These are phyloP conservation scores for Eulemur coronatus DNA, from an alignment of 2,797 vertebrate species.

Conservation along the genomic window DNA sequence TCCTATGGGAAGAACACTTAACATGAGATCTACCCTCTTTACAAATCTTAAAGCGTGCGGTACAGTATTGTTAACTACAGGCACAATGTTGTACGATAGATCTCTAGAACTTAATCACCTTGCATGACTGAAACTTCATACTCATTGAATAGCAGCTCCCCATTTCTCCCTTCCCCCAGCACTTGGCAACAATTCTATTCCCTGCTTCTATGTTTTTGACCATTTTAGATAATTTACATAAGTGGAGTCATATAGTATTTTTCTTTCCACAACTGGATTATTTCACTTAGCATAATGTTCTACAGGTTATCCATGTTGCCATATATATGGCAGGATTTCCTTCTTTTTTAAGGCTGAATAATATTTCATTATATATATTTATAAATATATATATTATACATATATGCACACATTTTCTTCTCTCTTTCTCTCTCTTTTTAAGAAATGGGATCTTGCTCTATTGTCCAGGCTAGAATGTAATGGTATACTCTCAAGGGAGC, in stretches of 20 bases:
- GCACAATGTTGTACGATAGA: not conserved
- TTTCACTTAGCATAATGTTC: not conserved
- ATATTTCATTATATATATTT: not conserved
- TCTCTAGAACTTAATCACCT: not conserved
- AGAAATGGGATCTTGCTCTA: not conserved
- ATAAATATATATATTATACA: not conserved
- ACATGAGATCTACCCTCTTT: not conserved
- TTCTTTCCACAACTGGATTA: not conserved
- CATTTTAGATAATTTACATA: not conserved
- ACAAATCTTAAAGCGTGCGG: not conserved
- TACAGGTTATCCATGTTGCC: not conserved
- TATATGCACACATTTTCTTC: not conserved
- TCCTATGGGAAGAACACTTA: not conserved
- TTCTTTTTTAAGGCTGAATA: not conserved
- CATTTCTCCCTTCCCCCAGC: not conserved
- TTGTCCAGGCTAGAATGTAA: not conserved
- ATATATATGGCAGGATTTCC: not conserved
- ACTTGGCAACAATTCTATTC: not conserved
- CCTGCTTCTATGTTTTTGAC: not conserved
- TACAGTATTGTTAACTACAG: not conserved
- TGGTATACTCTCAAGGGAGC: not conserved
- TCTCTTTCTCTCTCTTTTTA: not conserved
- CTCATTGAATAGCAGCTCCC: not conserved
- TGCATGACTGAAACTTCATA: not conserved
- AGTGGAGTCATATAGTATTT: not conserved